A percentile compares a stretch with the other conserved stretches of the same genome.
phyloP scores from a whole-genome alignment of 2,888 invertebrate species.

The Sympetrum striolatum region DNA sequence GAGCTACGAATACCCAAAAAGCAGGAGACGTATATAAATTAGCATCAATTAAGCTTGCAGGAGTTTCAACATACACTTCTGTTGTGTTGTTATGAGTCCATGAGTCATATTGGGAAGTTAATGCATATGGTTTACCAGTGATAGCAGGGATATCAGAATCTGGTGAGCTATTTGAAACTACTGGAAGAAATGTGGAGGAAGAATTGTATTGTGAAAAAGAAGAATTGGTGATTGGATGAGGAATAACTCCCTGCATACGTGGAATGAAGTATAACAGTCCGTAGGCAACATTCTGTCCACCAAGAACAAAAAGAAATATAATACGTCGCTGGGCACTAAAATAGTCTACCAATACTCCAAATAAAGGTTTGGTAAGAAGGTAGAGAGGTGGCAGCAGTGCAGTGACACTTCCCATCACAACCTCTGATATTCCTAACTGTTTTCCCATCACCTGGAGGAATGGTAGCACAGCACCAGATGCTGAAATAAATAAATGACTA shows the following conservation, averaged over 20 bases:
- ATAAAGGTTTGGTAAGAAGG: conserved; percentile 76
- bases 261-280: conserved; percentile 74
- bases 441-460: conserved; percentile 79
- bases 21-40: conserved; percentile 66
- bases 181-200: not conserved
- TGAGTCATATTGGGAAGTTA: not conserved
- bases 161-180: not conserved
- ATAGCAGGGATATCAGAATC: not conserved
- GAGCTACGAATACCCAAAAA: conserved; percentile 77
- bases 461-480: conserved; percentile 81
- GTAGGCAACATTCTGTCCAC: conserved; percentile 71
- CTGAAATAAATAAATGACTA: conserved; percentile 60
- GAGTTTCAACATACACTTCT: not conserved
- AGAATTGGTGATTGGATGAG: not conserved
- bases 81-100: not conserved
- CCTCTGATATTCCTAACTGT: conserved; percentile 77
- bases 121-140: not conserved
- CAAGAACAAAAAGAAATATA: conserved; percentile 73
- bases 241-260: not conserved
- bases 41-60: not conserved
- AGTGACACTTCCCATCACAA: conserved; percentile 78
- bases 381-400: conserved; percentile 78
- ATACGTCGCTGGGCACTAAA: conserved; percentile 73
- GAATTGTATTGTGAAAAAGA: not conserved
- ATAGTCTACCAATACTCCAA: conserved; percentile 78